phyloP scores from a whole-genome alignment of 2,113 vertebrate genomes.

The Chamaea fasciata region DNA sequence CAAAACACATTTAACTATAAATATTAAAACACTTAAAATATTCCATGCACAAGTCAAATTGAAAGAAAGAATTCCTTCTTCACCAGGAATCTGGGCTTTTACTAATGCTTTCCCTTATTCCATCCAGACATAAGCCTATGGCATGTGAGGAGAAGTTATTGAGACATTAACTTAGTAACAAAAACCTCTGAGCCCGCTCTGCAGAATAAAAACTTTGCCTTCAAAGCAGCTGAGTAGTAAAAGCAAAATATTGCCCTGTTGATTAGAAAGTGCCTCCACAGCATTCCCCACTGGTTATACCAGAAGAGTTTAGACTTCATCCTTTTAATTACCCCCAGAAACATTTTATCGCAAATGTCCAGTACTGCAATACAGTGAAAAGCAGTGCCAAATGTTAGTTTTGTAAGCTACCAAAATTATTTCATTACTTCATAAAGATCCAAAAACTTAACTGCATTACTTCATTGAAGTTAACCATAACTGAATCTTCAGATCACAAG shows the following conservation, averaged over 20 bases:
- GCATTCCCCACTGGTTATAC: neutral
- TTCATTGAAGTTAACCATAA: neutral
- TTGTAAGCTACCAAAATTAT: neutral
- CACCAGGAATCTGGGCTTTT: neutral
- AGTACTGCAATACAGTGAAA: neutral
- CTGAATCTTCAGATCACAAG: neutral
- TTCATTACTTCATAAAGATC: neutral
- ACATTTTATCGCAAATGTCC: neutral
- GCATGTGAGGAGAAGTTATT: neutral
- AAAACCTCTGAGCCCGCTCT: neutral
- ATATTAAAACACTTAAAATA: neutral
- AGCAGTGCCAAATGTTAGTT: neutral
- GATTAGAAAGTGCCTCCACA: neutral
- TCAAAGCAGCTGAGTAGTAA: neutral
- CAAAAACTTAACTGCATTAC: neutral
- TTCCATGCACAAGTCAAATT: neutral
- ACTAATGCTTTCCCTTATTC: neutral
- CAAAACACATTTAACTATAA: neutral
- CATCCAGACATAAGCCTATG: neutral
- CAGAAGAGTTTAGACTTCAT: neutral
- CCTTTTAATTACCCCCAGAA: neutral
- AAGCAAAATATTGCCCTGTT: neutral
- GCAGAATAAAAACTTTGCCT: neutral
- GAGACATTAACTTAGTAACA: neutral
- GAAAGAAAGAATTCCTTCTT: neutral